Conservation (phyloP, 1,140 invertebrate genomes). For the Drosophila pachea region DNA sequence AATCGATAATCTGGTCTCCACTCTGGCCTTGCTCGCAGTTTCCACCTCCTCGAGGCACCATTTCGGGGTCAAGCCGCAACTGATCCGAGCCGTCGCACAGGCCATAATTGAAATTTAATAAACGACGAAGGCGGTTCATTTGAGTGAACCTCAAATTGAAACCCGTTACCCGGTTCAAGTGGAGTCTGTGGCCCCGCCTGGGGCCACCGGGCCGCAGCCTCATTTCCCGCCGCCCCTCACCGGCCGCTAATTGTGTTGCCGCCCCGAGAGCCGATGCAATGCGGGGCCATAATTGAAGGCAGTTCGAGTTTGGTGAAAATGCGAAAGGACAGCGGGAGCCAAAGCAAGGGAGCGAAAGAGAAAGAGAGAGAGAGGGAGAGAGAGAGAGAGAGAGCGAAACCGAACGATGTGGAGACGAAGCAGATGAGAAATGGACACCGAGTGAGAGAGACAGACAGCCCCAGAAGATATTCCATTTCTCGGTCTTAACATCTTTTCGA, state of each 20-base stretch:
- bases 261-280: slow-evolving; percentile 7
- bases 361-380: background rate
- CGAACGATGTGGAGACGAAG: background rate
- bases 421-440: background rate
- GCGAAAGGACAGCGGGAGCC: background rate
- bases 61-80: background rate
- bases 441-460: too few species aligned
- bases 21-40: background rate
- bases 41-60: background rate
- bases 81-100: slow-evolving; percentile 39
- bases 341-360: background rate
- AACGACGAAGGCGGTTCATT: slow-evolving; percentile 41
- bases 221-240: slow-evolving; percentile 1
- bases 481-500: too few species aligned
- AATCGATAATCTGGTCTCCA: too few species aligned
- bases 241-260: slow-evolving; percentile 8
- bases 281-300: background rate
- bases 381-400: background rate
- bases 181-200: background rate
- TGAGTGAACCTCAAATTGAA: slow-evolving; percentile 11
- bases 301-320: background rate
- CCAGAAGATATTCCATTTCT: too few species aligned
- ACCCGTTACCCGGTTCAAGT: slow-evolving; percentile 2
- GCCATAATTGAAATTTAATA: slow-evolving; percentile 58
- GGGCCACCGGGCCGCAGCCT: slow-evolving; percentile 8